Evolutionary conservation across 2,888 invertebrate genomes (phyloP).

Genomic region (Elysia crispata): DNA sequence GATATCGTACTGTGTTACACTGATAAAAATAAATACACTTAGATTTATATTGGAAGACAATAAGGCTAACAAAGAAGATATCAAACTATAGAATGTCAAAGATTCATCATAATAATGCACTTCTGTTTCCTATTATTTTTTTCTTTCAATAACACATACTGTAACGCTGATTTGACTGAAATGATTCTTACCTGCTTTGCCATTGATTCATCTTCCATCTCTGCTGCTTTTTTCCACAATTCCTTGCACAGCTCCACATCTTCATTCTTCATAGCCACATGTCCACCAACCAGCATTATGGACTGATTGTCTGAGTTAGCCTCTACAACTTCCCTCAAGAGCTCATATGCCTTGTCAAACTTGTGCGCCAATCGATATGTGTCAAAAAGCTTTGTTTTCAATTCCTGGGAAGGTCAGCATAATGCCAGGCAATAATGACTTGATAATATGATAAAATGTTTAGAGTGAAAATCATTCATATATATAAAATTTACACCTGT

Average conservation of each 20-base stretch:
- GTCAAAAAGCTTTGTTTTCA: constrained; percentile 49
- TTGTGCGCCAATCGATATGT: constrained; percentile 28
- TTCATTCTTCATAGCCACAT: constrained; percentile 40
- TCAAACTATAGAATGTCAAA: too few species aligned
- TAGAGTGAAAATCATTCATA: too few species aligned
- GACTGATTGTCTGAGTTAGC: constrained; percentile 46
- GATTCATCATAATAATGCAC: too few species aligned
- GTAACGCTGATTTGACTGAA: too few species aligned
- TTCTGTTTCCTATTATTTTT: too few species aligned
- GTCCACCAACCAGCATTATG: constrained; percentile 44
- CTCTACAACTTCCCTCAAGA: constrained; percentile 42
- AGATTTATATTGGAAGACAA: too few species aligned
- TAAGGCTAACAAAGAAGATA: too few species aligned
- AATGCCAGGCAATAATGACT: not conserved
- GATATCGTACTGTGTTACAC: too few species aligned
- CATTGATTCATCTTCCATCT: constrained; percentile 46
- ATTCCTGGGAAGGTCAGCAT: constrained; percentile 36
- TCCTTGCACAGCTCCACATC: constrained; percentile 46
- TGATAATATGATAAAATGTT: too few species aligned
- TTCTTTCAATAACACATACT: too few species aligned
- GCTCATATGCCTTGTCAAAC: constrained; percentile 35
- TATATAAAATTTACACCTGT: too few species aligned
- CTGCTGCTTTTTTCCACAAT: constrained; percentile 46
- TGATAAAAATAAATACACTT: too few species aligned
- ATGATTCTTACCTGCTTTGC: constrained; percentile 46